Evolutionary conservation across 2,797 vertebrate species (phyloP), one percentile per base, ranked within the genome.

Genomic region (Nothura maculosa): DNA sequence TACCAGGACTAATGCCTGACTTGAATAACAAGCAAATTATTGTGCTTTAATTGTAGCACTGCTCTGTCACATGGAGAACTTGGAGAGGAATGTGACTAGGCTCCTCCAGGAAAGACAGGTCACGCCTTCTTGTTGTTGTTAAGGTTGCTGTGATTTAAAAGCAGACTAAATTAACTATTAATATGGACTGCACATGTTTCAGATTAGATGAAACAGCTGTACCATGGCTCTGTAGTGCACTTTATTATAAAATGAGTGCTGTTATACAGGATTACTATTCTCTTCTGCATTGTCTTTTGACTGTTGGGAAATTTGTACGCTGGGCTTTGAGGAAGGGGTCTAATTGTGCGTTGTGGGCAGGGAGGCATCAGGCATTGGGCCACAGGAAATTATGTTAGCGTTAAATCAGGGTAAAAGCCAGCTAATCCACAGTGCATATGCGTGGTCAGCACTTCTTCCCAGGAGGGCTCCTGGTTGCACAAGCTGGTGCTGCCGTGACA

Each of bases 1-100:
- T 98, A 98, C 98, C 97, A 97, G 87, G 97, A 98, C 97, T 98
- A 98, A 98, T 98, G 97, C 98, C 98, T 98, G 98, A 98, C 98
- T 98, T 97, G 98, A 98, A 98, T 98, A 98, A 98, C 97, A 98
- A 98, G 98, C 97, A 97, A 98, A 98, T 98, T 98, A 98, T 98
- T 98, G 98, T 98, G 97, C 97, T 97, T 98, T 98, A 98, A 98
- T 98, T 98, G 98, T 97, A 96, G 96, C 89, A 96, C 95, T 94
- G 91, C 96, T 97, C 93, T 96, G 96, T 98, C 98, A 98, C 97
- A 97, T 97, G 98, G 96, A 98, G 96, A 98, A 97, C 95, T 92
- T 94, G 96, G 96, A 96, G 96, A 96, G 96, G 93, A 98, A 98
- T 91, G 97, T 97, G 96, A 97, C 81, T 79, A 32, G 81, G 84